These are phyloP conservation scores for Apotomis capreana DNA, from an alignment of 2,888 invertebrate genomes.

Conservation along the genomic window DNA sequence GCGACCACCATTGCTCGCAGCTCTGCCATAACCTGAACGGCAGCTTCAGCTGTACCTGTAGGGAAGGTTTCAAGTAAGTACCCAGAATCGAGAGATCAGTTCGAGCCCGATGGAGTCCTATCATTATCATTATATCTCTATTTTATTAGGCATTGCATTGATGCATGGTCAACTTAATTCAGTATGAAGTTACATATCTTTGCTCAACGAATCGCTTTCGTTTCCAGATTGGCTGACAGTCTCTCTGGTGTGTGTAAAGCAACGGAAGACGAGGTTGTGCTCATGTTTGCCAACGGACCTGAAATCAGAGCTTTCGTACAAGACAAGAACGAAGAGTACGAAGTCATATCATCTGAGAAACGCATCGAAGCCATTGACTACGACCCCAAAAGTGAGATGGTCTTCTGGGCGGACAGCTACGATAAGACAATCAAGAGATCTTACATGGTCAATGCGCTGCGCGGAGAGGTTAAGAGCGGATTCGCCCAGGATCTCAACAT, in stretches of 20 bases:
- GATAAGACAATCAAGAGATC: slow-evolving; percentile 96
- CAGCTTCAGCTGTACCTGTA: slow-evolving; percentile 94
- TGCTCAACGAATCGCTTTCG: slow-evolving; percentile 17
- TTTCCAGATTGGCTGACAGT: slow-evolving; percentile 85
- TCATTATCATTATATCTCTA: too few species aligned
- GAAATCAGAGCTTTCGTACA: slow-evolving; percentile 91
- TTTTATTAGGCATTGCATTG: too few species aligned
- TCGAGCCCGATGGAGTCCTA: too few species aligned
- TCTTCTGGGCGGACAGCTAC: slow-evolving; percentile 98
- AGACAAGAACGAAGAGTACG: slow-evolving; percentile 87
- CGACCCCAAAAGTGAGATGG: slow-evolving; percentile 90
- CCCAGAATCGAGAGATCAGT: not conserved
- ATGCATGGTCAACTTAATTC: too few species aligned
- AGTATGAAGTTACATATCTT: not conserved
- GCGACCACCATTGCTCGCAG: slow-evolving; percentile 96
- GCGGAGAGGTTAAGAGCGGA: slow-evolving; percentile 91
- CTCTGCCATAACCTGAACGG: slow-evolving; percentile 96
- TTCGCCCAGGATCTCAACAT: slow-evolving; percentile 94
- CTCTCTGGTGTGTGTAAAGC: slow-evolving; percentile 93
- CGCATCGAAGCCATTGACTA: slow-evolving; percentile 96
- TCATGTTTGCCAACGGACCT: slow-evolving; percentile 92
- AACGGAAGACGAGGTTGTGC: slow-evolving; percentile 85
- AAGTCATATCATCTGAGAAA: slow-evolving; percentile 92
- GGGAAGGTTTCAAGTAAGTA: slow-evolving; percentile 87
- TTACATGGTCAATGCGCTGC: slow-evolving; percentile 91